Percentiles rank a stretch among this genome's conserved stretches.
These are phyloP conservation scores for Nomia melanderi DNA, from an alignment of 1,140 invertebrate genomes.

Conservation along the genomic window DNA sequence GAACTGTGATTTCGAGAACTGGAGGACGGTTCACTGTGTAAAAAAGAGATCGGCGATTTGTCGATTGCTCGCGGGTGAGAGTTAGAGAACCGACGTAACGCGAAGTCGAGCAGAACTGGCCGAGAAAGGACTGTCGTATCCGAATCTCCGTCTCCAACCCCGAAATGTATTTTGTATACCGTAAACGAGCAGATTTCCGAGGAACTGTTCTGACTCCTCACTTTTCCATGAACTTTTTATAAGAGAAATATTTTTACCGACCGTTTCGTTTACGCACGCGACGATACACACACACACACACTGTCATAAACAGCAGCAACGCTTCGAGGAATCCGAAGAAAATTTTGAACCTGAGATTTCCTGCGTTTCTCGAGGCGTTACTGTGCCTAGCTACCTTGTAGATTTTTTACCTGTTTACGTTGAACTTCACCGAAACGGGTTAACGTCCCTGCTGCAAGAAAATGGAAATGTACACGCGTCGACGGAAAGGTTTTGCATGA, in stretches of 20 bases:
- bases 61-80: neutral
- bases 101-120: neutral
- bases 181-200: neutral
- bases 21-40: constrained; percentile 35
- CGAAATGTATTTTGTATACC: constrained; percentile 52
- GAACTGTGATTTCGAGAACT: constrained; percentile 68
- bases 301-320: too few species aligned
- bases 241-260: constrained; percentile 31
- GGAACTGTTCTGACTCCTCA: neutral
- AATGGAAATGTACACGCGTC: neutral
- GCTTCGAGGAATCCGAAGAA: too few species aligned
- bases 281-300: too few species aligned
- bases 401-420: too few species aligned
- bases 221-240: constrained; percentile 52
- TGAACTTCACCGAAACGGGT: too few species aligned
- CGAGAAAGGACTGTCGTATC: neutral
- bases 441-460: neutral
- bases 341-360: too few species aligned
- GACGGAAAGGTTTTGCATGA: neutral
- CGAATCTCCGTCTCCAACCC: neutral
- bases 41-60: constrained; percentile 48
- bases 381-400: too few species aligned
- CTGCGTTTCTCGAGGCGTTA: too few species aligned
- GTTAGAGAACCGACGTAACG: neutral
- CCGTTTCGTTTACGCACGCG: constrained; percentile 1